Percentiles rank a stretch among this genome's conserved stretches.
These are phyloP conservation scores for Pipra filicauda DNA, from an alignment of 2,113 vertebrate genomes.

Conservation along the genomic window DNA sequence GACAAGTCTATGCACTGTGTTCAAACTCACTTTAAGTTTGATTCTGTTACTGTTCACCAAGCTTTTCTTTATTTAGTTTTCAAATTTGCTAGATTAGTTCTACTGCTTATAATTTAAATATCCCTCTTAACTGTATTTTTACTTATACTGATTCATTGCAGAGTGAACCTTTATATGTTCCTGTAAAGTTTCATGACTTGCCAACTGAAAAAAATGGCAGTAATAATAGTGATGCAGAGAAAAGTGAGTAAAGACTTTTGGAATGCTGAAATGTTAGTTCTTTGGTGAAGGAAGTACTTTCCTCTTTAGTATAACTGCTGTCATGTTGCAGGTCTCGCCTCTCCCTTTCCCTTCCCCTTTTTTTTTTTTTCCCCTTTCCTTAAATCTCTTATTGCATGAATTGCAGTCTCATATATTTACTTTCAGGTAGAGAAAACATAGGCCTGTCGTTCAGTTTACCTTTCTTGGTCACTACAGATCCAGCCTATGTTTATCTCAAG, in stretches of 20 bases:
- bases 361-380: background rate
- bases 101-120: background rate
- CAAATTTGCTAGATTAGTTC: background rate
- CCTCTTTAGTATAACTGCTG: background rate
- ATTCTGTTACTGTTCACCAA: background rate
- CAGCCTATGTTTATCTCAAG: slow-evolving; percentile 67
- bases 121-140: slow-evolving; percentile 24
- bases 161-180: slow-evolving; percentile 96
- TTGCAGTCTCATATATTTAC: slow-evolving; percentile 44
- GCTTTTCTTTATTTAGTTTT: background rate
- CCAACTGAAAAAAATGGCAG: slow-evolving; percentile 77
- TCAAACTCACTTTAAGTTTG: background rate
- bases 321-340: background rate
- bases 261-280: slow-evolving; percentile 2
- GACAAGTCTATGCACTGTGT: background rate
- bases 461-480: slow-evolving; percentile 67
- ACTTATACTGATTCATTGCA: slow-evolving; percentile 66
- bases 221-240: slow-evolving; percentile 76
- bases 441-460: slow-evolving; percentile 55
- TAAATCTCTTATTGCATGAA: slow-evolving; percentile 2
- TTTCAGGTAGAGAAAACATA: slow-evolving; percentile 61
- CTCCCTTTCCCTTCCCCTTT: rapidly evolving
- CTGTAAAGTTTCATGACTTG: slow-evolving; percentile 94
- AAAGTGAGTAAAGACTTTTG: slow-evolving; percentile 79
- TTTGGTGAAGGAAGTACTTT: background rate